These are phyloP conservation scores for Clostera curtula DNA, from an alignment of 2,888 invertebrate species.

Conservation along the genomic window DNA sequence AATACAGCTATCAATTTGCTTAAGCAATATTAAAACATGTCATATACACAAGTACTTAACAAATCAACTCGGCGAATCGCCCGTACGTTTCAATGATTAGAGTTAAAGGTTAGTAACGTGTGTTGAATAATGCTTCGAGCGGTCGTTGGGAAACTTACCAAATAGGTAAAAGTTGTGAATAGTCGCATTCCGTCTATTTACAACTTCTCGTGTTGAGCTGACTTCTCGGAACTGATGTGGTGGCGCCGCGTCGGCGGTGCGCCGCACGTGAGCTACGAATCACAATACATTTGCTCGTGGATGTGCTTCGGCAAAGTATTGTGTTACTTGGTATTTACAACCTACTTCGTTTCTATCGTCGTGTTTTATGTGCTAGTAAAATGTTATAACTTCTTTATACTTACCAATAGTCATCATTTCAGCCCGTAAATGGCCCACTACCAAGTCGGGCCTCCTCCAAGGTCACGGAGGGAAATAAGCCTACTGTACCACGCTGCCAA, in stretches of 20 bases:
- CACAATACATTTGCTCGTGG: slow-evolving; percentile 25
- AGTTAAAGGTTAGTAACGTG: slow-evolving; percentile 43
- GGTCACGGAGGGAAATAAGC: too few relatives aligned
- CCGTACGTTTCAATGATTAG: slow-evolving; percentile 29
- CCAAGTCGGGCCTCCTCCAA: too few relatives aligned
- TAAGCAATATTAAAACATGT: too few relatives aligned
- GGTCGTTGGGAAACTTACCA: slow-evolving; percentile 63
- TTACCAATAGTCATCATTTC: too few relatives aligned
- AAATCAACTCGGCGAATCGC: slow-evolving; percentile 11
- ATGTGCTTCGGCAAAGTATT: slow-evolving; percentile 17
- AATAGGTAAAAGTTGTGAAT: slow-evolving; percentile 72
- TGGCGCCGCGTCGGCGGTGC: slow-evolving; percentile 46
- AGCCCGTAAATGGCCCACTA: too few relatives aligned
- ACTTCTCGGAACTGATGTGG: slow-evolving; percentile 55
- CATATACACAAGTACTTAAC: too few relatives aligned
- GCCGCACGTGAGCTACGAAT: slow-evolving; percentile 28
- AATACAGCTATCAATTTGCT: too few relatives aligned
- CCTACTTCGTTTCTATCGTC: too few relatives aligned
- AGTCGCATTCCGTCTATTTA: slow-evolving; percentile 51
- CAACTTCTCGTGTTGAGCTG: slow-evolving; percentile 9
- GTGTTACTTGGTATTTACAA: too few relatives aligned
- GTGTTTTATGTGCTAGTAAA: too few relatives aligned
- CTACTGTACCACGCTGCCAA: too few relatives aligned
- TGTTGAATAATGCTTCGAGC: slow-evolving; percentile 43
- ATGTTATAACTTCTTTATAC: too few relatives aligned